These are phyloP conservation scores for Drosophila mayri DNA, from an alignment of 1,140 invertebrate genomes.

Conservation along the genomic window DNA sequence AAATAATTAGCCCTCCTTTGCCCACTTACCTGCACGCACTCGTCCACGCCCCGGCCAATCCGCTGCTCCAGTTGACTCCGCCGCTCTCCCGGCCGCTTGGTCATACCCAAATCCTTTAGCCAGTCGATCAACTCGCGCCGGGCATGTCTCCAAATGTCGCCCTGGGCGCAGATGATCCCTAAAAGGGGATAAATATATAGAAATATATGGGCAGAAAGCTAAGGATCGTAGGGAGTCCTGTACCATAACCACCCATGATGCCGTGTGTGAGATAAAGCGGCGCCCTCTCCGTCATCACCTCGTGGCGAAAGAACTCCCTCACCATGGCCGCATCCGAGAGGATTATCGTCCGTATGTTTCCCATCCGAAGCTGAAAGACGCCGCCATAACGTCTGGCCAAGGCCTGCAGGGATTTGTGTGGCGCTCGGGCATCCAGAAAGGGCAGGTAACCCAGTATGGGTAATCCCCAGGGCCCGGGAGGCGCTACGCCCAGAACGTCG, in stretches of 20 bases:
- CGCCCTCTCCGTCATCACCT: constrained; percentile 90
- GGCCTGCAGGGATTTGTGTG: constrained; percentile 89
- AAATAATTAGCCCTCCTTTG: too few species aligned
- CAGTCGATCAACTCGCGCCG: constrained; percentile 90
- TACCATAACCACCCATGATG: constrained; percentile 94
- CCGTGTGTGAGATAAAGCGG: constrained; percentile 93
- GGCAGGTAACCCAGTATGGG: constrained; percentile 92
- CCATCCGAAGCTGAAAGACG: constrained; percentile 90
- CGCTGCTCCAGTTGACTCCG: constrained; percentile 88
- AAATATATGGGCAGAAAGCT: not conserved
- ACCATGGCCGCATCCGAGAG: constrained; percentile 90
- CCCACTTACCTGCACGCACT: constrained; percentile 87
- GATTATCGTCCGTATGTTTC: constrained; percentile 90
- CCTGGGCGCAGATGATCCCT: constrained; percentile 94
- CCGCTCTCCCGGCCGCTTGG: constrained; percentile 88
- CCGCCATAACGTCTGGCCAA: constrained; percentile 89
- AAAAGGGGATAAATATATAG: not conserved
- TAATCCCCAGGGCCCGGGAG: constrained; percentile 91
- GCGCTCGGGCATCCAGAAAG: constrained; percentile 88
- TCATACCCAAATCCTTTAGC: constrained; percentile 91
- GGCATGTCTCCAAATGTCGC: constrained; percentile 93
- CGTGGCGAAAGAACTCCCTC: constrained; percentile 89
- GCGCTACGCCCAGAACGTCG: constrained; percentile 70
- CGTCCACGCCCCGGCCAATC: constrained; percentile 88
- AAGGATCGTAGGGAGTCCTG: constrained; percentile 80